Evolutionary conservation across 2,888 invertebrate genomes (phyloP), one percentile per base, ranked within the genome.

Genomic region (Mellilla xanthometata): DNA sequence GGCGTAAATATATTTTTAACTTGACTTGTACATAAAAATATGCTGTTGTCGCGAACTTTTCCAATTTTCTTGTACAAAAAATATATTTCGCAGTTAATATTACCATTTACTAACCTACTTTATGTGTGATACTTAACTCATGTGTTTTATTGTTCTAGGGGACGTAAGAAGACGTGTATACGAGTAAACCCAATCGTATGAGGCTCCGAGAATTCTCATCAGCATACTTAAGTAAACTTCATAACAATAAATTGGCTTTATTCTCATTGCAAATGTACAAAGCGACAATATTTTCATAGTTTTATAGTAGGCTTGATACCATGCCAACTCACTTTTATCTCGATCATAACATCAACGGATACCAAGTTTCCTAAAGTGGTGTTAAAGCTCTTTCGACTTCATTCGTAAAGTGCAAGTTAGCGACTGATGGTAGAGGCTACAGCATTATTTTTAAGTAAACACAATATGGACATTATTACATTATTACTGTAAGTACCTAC

Each of bases 241-340:
- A 61, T 63, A 56, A 62, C 39, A 58, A 61, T 66, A 70, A 63
- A 65, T 70, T 60, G 2, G 52, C 44, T 56, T 63, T 65, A 70
- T 58, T 66, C 52, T 60, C 56, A 68, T 55, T 62, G 56, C 63
- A 59, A 63, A 67, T 65, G 58, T 66, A 56, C 42, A 52, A n/a
- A 55, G 55, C 45, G 39, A 52, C 60, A 58, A 60, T 71, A 70
- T 72, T 70, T 70, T 69, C 62, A 66, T 70, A 67, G 70, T 71
- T 72, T 68, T 66, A 72, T 68, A 57, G 63, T 58, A 58, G 52
- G 50, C 63, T 64, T 62, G 69, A 67, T 57, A 64, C 54, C 56
- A 61, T 64, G 69, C 68, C 69, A 72, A 70, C 51, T 61, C 54
- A 62, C 58, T 56, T 61, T 62, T 72, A 71, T 75, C 65, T 71